Base-by-base conservation (phyloP, 2,888 invertebrate species). In the Drosophila borealis region DNA sequence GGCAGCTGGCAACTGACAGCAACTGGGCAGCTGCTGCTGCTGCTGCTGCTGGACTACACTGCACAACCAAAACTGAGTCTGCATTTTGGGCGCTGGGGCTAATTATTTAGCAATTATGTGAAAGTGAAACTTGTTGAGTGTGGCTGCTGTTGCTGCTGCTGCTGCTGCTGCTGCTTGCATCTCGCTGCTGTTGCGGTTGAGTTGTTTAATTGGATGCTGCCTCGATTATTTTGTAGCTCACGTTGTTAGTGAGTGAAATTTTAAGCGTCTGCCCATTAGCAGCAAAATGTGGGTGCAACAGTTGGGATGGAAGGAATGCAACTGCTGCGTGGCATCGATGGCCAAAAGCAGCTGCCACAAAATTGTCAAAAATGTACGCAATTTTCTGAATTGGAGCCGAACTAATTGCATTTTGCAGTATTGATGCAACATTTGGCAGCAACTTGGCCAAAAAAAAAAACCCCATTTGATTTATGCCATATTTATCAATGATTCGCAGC, bases 71-170 rank as follows among this genome's bases (percentile, higher is more conserved):
- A 66, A 66, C 33, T 63, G 25, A 51, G 34, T 45, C 55, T 70
- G 63, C 62, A 70, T 70, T 29, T 73, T 68, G 57, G 66, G 62
- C 63, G 78, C 56, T 68, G 61, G 39, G 51, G 74, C 74, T 80
- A 89, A 86, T 89, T 62, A 78, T 78, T 76, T 74, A 55, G 71
- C 88, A 72, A 89, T 89, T 89, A 86, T 89, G 85, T 88, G 89
- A 86, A 86, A 86, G 89, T 89, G 88, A 89, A 81, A 81, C 78
- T 74, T 49, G 60, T 51, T 68, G 67, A 68, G 56, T 67, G 29
- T 41, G 29, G 44, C 29, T 51, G 46, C 45, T 49, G 59, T 25
- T 65, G 64, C 34, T 59, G 46, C 33, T 54, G 29, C 34, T 53
- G 42, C n/a, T n/a, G n/a, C n/a, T n/a, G n/a, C 29, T 54, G 34